These are phyloP conservation scores for Lophura swinhoii DNA, from an alignment of 2,797 vertebrate species.

Conservation along the genomic window DNA sequence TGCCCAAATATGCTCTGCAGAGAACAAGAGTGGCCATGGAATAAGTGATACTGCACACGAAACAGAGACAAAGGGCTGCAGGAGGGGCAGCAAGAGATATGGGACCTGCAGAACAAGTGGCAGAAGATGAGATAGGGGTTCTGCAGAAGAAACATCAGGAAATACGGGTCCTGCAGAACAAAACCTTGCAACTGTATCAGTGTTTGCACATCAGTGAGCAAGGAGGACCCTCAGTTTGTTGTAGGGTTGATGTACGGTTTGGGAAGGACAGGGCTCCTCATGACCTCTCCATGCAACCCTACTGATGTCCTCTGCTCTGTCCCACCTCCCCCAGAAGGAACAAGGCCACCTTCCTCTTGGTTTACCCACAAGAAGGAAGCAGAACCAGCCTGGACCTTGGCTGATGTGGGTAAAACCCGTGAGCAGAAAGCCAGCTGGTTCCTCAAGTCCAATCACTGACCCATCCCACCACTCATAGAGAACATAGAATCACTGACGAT, in stretches of 20 bases:
- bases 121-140: background rate
- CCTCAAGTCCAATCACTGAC: too few relatives aligned
- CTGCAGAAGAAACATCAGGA: background rate
- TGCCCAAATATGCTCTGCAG: background rate
- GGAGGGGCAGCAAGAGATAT: background rate
- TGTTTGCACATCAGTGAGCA: background rate
- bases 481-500: too few relatives aligned
- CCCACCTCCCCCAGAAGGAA: background rate
- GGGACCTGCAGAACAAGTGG: background rate
- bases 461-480: too few relatives aligned
- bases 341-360: background rate
- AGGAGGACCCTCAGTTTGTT: background rate
- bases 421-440: background rate
- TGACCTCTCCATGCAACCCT: background rate
- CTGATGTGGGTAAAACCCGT: background rate
- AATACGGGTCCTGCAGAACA: background rate
- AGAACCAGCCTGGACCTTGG: too few relatives aligned
- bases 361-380: background rate
- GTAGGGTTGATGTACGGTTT: background rate
- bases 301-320: background rate
- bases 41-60: fast-evolving
- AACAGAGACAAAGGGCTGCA: background rate
- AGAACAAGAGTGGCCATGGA: background rate
- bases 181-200: too few relatives aligned
- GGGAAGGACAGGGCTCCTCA: background rate